These are phyloP conservation scores for Lipophrys pholis DNA, from an alignment of 2,113 vertebrate genomes.

Conservation along the genomic window DNA sequence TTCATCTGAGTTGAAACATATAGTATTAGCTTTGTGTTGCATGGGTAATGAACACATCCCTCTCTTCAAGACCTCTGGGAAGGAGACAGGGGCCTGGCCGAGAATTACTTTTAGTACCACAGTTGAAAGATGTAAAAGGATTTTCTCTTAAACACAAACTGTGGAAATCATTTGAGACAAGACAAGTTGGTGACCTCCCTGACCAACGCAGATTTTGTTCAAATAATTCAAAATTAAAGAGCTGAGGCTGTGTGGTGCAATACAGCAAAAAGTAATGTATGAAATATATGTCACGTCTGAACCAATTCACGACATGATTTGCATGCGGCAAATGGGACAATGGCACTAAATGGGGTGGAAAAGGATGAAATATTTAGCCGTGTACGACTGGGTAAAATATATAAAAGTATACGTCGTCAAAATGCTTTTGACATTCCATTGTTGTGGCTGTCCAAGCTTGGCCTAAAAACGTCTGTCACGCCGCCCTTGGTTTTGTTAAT, in stretches of 20 bases:
- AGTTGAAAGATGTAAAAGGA: background rate
- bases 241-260: background rate
- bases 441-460: constrained; percentile 4
- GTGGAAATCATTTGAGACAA: constrained; percentile 11
- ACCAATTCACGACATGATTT: background rate
- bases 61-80: constrained; percentile 27
- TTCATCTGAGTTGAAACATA: constrained; percentile 51
- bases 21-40: constrained; percentile 44
- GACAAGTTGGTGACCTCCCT: background rate
- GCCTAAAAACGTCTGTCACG: constrained; percentile 25
- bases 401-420: background rate
- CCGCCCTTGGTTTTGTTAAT: constrained; percentile 19
- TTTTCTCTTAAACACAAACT: constrained; percentile 9
- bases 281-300: background rate
- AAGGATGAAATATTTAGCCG: background rate
- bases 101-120: constrained; percentile 18
- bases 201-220: constrained; percentile 5
- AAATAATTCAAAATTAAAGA: background rate
- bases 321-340: background rate
- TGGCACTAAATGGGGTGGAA: background rate
- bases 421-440: constrained; percentile 11
- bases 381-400: background rate
- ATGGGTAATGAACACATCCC: constrained; percentile 34
- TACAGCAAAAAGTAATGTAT: background rate
- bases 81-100: constrained; percentile 18